Conservation (phyloP, 2,888 invertebrate species). For the Petrolisthes cinctipes region DNA sequence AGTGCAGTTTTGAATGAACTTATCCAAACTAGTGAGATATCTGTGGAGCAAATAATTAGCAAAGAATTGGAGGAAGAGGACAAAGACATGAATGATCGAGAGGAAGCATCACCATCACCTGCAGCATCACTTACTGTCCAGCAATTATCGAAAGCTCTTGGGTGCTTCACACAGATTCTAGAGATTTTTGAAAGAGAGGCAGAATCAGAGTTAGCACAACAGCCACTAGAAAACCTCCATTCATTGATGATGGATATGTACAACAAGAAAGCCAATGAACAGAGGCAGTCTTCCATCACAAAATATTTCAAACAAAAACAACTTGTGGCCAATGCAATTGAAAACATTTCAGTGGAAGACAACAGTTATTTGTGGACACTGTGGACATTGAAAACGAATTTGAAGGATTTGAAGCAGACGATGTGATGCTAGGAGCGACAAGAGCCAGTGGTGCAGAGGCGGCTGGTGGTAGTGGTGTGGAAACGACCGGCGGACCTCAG, state of each 20-base stretch:
- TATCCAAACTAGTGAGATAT: background rate
- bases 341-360: background rate
- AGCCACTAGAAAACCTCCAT: background rate
- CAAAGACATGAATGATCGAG: background rate
- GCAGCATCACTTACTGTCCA: no score
- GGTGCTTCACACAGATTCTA: no score
- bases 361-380: background rate
- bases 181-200: background rate
- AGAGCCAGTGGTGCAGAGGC: no score
- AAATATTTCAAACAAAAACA: no score
- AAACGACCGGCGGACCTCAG: no score
- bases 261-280: no score
- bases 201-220: background rate
- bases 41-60: background rate
- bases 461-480: no score
- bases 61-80: background rate
- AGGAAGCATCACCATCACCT: background rate
- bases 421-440: no score
- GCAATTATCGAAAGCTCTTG: no score
- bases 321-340: constrained; percentile 1
- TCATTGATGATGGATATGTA: no score
- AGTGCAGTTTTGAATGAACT: background rate
- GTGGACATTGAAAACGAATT: background rate
- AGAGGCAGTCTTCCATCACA: no score
- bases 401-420: no score